These are phyloP conservation scores for Stenopsyche tienmushanensis DNA, from an alignment of 1,140 invertebrate species.

Conservation along the genomic window DNA sequence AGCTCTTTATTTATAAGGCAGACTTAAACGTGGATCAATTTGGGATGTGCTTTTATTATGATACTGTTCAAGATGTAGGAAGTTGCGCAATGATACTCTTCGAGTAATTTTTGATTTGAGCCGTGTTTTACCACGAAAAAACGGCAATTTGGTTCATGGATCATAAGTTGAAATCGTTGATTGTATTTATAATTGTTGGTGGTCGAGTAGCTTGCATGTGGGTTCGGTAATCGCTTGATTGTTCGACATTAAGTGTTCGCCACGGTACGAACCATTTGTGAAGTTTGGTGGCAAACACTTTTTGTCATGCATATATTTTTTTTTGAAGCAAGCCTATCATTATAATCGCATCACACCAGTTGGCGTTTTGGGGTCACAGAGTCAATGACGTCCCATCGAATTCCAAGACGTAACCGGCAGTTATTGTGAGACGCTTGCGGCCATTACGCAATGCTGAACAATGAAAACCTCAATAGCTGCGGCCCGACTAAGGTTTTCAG, in stretches of 20 bases:
- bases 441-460: slow-evolving; percentile 24
- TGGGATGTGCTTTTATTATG: too few species aligned
- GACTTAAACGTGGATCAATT: too few species aligned
- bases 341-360: slow-evolving; percentile 22
- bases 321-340: slow-evolving; percentile 3
- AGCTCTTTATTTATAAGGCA: too few species aligned
- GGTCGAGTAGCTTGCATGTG: neutral
- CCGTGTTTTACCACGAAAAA: too few species aligned
- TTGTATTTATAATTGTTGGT: too few species aligned
- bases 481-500: neutral
- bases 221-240: neutral
- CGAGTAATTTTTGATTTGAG: too few species aligned
- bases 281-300: neutral
- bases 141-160: too few species aligned
- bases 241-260: neutral
- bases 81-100: too few species aligned
- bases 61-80: too few species aligned
- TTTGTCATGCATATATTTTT: slow-evolving; percentile 10
- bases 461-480: slow-evolving; percentile 15
- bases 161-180: too few species aligned
- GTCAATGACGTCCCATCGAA: slow-evolving; percentile 29
- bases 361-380: slow-evolving; percentile 22
- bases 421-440: slow-evolving; percentile 22
- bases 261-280: neutral
- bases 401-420: slow-evolving; percentile 23